phyloP scores from a whole-genome alignment of 1,140 invertebrate genomes.

The Bombus pascuorum region DNA sequence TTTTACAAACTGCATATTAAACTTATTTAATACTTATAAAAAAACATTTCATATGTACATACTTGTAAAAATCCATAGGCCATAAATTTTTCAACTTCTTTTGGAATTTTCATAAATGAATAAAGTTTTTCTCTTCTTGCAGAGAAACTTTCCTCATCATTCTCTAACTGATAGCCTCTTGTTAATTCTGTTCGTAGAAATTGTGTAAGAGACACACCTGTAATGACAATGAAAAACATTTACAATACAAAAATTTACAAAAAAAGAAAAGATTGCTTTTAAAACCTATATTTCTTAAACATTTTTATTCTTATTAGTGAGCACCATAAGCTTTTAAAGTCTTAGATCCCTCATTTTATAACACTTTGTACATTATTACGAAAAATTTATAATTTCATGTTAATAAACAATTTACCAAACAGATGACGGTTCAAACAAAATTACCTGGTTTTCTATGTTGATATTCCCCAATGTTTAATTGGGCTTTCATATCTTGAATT shows the following conservation, averaged over 20 bases:
- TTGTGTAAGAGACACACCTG: slow-evolving; percentile 84
- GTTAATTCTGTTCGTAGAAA: slow-evolving; percentile 95
- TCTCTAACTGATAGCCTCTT: slow-evolving; percentile 94
- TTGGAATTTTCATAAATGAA: slow-evolving; percentile 97
- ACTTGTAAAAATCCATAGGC: slow-evolving; percentile 96
- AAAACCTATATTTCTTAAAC: neutral
- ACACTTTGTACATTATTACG: neutral
- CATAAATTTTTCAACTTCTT: slow-evolving; percentile 97
- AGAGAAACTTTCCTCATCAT: slow-evolving; percentile 96
- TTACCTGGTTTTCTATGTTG: slow-evolving; percentile 5
- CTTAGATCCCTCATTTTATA: no score
- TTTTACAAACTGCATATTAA: neutral
- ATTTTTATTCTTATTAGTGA: neutral
- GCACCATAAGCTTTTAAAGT: neutral
- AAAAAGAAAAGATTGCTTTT: neutral
- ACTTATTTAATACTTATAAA: neutral
- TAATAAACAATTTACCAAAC: neutral
- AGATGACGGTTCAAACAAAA: neutral
- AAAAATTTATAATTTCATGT: neutral
- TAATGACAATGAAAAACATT: neutral
- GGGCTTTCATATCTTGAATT: slow-evolving; percentile 23
- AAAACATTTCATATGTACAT: neutral
- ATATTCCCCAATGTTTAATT: neutral
- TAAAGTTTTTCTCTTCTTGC: slow-evolving; percentile 97
- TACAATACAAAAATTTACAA: no score